Evolutionary conservation across 2,888 invertebrate species (phyloP).

Genomic region (Limulus polyphemus): DNA sequence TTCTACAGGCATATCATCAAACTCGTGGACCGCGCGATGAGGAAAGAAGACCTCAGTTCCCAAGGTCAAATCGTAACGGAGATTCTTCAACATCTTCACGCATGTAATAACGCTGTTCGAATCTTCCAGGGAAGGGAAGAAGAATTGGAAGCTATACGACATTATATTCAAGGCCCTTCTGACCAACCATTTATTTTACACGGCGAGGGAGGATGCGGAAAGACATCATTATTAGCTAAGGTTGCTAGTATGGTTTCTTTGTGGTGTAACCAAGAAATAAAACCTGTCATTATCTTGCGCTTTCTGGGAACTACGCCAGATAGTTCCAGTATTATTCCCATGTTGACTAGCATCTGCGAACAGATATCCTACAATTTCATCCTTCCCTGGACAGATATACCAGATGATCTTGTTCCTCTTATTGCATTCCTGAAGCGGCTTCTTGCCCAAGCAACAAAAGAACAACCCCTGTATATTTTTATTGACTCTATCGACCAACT

Average conservation of each 20-base stretch:
- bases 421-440: constrained; percentile 93
- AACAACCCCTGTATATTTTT: constrained; percentile 77
- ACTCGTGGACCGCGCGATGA: constrained; percentile 85
- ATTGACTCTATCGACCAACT: constrained; percentile 94
- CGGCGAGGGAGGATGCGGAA: constrained; percentile 95
- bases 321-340: constrained; percentile 84
- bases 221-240: constrained; percentile 88
- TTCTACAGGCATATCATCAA: constrained; percentile 86
- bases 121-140: constrained; percentile 88
- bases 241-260: constrained; percentile 67
- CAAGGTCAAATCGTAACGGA: constrained; percentile 88
- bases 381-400: constrained; percentile 81
- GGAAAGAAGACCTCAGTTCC: constrained; percentile 85
- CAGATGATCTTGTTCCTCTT: constrained; percentile 87
- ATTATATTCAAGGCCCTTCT: constrained; percentile 63
- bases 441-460: constrained; percentile 61
- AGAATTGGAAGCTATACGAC: constrained; percentile 61
- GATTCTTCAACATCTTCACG: constrained; percentile 86
- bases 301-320: constrained; percentile 96
- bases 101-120: constrained; percentile 83
- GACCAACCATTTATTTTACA: constrained; percentile 81
- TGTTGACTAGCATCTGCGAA: constrained; percentile 86
- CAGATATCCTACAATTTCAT: constrained; percentile 89
- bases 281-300: constrained; percentile 73
- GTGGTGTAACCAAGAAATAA: constrained; percentile 38